Evolutionary conservation across 2,888 invertebrate genomes (phyloP).

Genomic region (Heterodera filipjevi): DNA sequence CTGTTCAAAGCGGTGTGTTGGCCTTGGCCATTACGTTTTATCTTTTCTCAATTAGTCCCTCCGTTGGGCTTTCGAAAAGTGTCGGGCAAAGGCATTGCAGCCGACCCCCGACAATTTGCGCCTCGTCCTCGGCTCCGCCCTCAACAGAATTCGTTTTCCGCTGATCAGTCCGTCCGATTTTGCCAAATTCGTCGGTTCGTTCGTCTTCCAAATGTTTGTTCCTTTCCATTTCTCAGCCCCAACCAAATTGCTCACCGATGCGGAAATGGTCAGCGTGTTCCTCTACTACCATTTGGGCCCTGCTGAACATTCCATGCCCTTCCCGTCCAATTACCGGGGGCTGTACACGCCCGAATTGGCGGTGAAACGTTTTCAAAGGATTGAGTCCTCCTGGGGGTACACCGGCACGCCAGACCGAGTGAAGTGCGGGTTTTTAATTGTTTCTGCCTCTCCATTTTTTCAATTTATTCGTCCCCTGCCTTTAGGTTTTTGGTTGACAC

Average conservation of each 20-base stretch:
- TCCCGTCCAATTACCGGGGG: constrained; percentile 69
- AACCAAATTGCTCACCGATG: constrained; percentile 76
- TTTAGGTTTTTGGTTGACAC: constrained; percentile 79
- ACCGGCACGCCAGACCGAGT: constrained; percentile 82
- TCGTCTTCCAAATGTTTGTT: neutral
- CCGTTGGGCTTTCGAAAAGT: constrained; percentile 70
- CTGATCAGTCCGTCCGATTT: constrained; percentile 85
- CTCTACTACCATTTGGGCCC: constrained; percentile 65
- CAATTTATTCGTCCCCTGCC: neutral
- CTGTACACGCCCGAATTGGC: constrained; percentile 78
- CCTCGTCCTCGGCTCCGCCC: constrained; percentile 74
- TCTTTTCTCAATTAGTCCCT: constrained; percentile 46
- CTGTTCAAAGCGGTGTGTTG: constrained; percentile 77
- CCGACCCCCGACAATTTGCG: constrained; percentile 74
- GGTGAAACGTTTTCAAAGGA: constrained; percentile 74
- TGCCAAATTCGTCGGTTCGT: constrained; percentile 70
- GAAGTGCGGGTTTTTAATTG: constrained; percentile 67
- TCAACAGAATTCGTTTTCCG: constrained; percentile 79
- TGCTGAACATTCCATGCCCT: constrained; percentile 1
- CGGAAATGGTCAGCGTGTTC: constrained; percentile 77
- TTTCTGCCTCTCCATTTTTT: neutral
- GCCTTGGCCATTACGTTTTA: neutral
- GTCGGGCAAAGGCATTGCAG: constrained; percentile 74
- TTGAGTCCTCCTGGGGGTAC: constrained; percentile 82
- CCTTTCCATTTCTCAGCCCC: constrained; percentile 59